Evolutionary conservation across 1,140 invertebrate genomes (phyloP), one percentile per base, ranked within the genome.

Genomic region (Pseudobourletiella spinata): DNA sequence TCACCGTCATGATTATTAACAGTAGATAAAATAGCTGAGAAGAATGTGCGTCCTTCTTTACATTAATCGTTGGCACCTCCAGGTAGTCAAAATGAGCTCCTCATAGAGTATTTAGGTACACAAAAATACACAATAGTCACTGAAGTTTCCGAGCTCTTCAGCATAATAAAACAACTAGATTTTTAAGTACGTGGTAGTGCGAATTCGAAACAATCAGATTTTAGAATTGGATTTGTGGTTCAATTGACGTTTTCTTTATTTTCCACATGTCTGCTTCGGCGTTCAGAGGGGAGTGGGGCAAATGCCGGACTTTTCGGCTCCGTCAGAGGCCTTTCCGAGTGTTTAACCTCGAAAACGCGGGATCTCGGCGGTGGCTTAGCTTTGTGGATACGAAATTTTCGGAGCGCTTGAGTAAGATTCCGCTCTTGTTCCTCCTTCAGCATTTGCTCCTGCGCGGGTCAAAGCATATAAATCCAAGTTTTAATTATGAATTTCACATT

Each of bases 271-370:
- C 20, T 25, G 32, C 25, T 26, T 2, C 65, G 65, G 35, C 65
- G 60, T 25, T 64, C 51, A 16, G 59, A 66, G 2, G 68, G 64
- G 25, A 66, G 29, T 25, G 44, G 54, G 16, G 25, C 22, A 48
- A 66, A 66, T 20, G 62, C 64, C 29, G 61, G 68, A 56, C 68
- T 66, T n/a, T 59, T 50, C 18, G 64, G 64, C 3, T 64, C 50
- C 6, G 64, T 66, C n/a, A 69, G 52, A 6, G 61, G 58, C 28
- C 57, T 69, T 1, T 48, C 35, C 4, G 67, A 66, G 6, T 26
- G 4, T 32, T 64, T 66, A 1, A 66, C 35, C 44, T 64, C 48
- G 44, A 69, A 69, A 29, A 55, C 3, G 28, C 56, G 46, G 2
- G 35, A 22, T 16, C 64, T 66, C 59, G 43, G 24, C 15, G 63